Evolutionary conservation across 2,113 vertebrate genomes (phyloP).

Genomic region (Lophochroa leadbeateri): DNA sequence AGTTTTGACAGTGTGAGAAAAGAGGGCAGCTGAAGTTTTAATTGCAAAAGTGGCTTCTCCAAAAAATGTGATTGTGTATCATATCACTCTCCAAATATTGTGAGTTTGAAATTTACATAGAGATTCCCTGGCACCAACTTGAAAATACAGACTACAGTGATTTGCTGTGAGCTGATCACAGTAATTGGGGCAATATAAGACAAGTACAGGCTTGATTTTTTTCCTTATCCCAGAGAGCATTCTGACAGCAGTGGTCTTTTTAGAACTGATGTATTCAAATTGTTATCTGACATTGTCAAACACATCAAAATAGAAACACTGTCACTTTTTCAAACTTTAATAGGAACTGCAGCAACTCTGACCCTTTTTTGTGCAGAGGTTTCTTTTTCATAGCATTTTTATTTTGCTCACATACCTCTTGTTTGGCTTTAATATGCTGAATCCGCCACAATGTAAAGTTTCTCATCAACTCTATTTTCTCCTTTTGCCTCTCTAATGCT

Average conservation of each 20-base stretch:
- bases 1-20: no score
- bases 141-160: no score
- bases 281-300: neutral
- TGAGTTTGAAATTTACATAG: no score
- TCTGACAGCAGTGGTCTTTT: neutral
- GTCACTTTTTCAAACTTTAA: neutral
- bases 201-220: no score
- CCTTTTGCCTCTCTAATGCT: conserved; percentile 87
- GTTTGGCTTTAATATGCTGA: conserved; percentile 78
- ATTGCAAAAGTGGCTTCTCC: no score
- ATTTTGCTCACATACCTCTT: conserved; percentile 80
- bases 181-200: no score
- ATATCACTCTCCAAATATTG: no score
- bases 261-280: neutral
- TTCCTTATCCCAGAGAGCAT: no score
- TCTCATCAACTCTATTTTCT: conserved; percentile 86
- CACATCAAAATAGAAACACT: neutral
- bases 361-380: neutral
- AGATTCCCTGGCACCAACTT: no score
- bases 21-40: no score
- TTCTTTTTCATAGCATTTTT: neutral
- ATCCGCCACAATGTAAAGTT: conserved; percentile 88
- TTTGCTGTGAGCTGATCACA: no score
- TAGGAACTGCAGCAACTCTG: neutral
- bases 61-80: no score